These are phyloP conservation scores for Habroteleia sp. DNA, from an alignment of 2,888 invertebrate species.

Conservation along the genomic window DNA sequence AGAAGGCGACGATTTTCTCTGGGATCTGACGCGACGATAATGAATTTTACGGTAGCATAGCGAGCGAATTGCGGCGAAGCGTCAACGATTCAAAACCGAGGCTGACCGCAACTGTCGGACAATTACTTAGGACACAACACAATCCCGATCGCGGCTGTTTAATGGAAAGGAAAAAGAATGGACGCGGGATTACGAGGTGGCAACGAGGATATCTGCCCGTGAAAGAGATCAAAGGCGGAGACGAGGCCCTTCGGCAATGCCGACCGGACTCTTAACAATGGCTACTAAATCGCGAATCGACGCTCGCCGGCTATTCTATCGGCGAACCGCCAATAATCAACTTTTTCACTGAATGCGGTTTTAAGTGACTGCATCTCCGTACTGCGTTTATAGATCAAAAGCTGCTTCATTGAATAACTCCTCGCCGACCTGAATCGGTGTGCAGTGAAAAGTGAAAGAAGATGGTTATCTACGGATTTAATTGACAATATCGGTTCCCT, in stretches of 20 bases:
- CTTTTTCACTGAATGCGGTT: slow-evolving; percentile 51
- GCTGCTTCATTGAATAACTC: slow-evolving; percentile 53
- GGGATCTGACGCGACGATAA: slow-evolving; percentile 67
- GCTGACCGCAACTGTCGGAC: slow-evolving; percentile 66
- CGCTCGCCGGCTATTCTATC: slow-evolving; percentile 46
- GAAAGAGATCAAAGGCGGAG: slow-evolving; percentile 63
- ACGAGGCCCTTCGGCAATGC: slow-evolving; percentile 35
- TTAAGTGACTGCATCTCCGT: slow-evolving; percentile 30
- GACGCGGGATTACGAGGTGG: slow-evolving; percentile 52
- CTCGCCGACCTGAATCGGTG: slow-evolving; percentile 37
- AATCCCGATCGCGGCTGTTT: slow-evolving; percentile 54
- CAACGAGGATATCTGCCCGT: slow-evolving; percentile 54
- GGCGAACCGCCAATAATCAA: slow-evolving; percentile 35
- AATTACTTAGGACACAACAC: slow-evolving; percentile 72
- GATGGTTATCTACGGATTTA: slow-evolving; percentile 37
- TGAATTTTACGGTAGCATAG: slow-evolving; percentile 72
- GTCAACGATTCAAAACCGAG: slow-evolving; percentile 48
- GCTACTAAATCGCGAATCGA: slow-evolving; percentile 57
- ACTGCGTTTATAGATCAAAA: slow-evolving; percentile 45
- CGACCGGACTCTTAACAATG: slow-evolving; percentile 46
- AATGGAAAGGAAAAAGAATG: slow-evolving; percentile 46
- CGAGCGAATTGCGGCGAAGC: slow-evolving; percentile 58
- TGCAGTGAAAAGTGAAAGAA: slow-evolving; percentile 47
- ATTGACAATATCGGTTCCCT: slow-evolving; percentile 26
- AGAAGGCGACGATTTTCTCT: slow-evolving; percentile 37